These are phyloP conservation scores for Zaprionus nigranus DNA, from an alignment of 1,140 invertebrate genomes.

Conservation along the genomic window DNA sequence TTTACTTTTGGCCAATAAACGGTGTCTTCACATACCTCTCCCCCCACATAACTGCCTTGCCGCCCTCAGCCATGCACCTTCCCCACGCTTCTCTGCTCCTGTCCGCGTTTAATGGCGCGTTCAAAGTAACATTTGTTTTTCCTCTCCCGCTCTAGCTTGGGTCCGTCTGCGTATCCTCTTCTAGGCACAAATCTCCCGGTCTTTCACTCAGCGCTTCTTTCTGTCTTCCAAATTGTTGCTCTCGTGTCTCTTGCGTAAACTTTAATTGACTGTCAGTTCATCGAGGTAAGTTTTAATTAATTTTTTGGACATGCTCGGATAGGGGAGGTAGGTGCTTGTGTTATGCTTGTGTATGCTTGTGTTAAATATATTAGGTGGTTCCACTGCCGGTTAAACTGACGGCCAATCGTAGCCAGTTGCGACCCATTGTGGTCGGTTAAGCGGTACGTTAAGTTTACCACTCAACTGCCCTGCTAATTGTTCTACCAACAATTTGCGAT, in stretches of 20 bases:
- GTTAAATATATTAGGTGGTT: slow-evolving; percentile 25
- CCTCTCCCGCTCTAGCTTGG: slow-evolving; percentile 1
- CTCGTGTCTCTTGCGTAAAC: slow-evolving; percentile 67
- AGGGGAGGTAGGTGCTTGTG: not conserved
- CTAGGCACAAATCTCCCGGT: not conserved
- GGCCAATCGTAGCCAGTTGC: not conserved
- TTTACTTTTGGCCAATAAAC: slow-evolving; percentile 80
- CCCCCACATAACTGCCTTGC: not conserved
- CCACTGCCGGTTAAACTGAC: not conserved
- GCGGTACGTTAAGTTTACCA: slow-evolving; percentile 37
- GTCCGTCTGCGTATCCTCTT: slow-evolving; percentile 22
- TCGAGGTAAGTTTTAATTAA: slow-evolving; percentile 78
- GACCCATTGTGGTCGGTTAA: slow-evolving; percentile 14
- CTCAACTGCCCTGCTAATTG: slow-evolving; percentile 53
- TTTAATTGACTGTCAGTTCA: slow-evolving; percentile 80
- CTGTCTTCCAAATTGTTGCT: slow-evolving; percentile 22
- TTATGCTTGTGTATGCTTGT: slow-evolving; percentile 4
- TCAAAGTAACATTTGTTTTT: slow-evolving; percentile 62
- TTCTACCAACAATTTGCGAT: slow-evolving; percentile 39
- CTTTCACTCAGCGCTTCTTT: slow-evolving; percentile 12
- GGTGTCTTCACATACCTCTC: slow-evolving; percentile 18
- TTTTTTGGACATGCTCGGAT: slow-evolving; percentile 49
- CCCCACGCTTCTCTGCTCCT: slow-evolving; percentile 12
- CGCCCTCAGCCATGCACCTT: not conserved
- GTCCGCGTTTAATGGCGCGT: slow-evolving; percentile 69